Percentiles rank a stretch among this genome's conserved stretches.
These are phyloP conservation scores for Carollia perspicillata DNA, from an alignment of 2,113 vertebrate species.

Conservation along the genomic window DNA sequence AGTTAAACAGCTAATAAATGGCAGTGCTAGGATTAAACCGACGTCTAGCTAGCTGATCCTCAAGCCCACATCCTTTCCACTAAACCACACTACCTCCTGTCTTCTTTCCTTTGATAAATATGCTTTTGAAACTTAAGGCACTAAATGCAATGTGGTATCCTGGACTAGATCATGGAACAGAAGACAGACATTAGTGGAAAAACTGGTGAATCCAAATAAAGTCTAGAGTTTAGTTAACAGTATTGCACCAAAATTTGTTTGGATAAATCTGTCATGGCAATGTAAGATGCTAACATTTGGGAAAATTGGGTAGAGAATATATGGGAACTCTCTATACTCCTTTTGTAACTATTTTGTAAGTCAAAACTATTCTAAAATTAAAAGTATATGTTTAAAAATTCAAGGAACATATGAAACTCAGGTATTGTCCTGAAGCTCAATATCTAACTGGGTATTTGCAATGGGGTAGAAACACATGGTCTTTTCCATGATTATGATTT, in stretches of 20 bases:
- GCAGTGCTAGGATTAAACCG: slow-evolving; percentile 30
- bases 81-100: not conserved
- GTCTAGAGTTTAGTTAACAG: not conserved
- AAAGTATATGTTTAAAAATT: not conserved
- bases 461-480: not conserved
- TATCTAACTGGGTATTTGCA: not conserved
- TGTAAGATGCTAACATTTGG: not conserved
- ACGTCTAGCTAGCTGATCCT: not conserved
- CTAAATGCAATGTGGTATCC: slow-evolving; percentile 5
- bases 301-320: not conserved
- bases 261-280: not conserved
- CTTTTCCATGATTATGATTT: slow-evolving; percentile 11
- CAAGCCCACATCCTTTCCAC: slow-evolving; percentile 26
- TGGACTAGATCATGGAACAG: not conserved
- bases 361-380: slow-evolving; percentile 34
- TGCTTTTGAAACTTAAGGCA: slow-evolving; percentile 20
- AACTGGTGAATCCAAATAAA: slow-evolving; percentile 17
- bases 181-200: not conserved
- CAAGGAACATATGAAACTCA: slow-evolving; percentile 24
- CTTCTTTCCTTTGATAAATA: slow-evolving; percentile 48
- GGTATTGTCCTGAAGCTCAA: not conserved
- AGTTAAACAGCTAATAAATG: slow-evolving; percentile 27
- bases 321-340: not conserved
- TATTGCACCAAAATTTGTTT: not conserved
- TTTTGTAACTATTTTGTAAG: not conserved